Conservation (phyloP, 2,113 vertebrate species). For the Melanostigma gelatinosum region DNA sequence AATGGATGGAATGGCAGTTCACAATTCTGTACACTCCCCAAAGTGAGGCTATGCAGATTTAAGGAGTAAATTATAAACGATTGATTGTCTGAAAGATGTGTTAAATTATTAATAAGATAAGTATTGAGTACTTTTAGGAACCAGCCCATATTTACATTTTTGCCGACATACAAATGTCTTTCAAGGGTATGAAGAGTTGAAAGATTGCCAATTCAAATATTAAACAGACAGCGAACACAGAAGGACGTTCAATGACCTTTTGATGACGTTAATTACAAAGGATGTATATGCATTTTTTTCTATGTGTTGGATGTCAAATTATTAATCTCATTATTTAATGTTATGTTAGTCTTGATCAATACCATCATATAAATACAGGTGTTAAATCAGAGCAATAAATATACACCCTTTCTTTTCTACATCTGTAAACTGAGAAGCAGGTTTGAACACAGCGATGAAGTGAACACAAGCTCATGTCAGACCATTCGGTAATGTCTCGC, state of each 20-base stretch:
- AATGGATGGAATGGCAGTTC: not conserved
- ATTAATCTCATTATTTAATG: not conserved
- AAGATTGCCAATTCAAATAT: slow-evolving; percentile 28
- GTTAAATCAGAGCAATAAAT: slow-evolving; percentile 31
- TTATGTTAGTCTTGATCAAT: not conserved
- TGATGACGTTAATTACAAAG: not conserved
- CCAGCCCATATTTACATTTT: not conserved
- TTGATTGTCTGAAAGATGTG: slow-evolving; percentile 7
- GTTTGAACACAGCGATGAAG: not conserved
- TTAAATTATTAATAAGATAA: not conserved
- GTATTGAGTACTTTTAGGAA: not conserved
- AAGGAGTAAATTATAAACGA: not conserved
- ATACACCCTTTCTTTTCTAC: slow-evolving; percentile 30
- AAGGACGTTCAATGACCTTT: not conserved
- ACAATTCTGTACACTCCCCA: not conserved
- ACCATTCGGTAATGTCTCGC: not conserved
- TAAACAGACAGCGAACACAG: slow-evolving; percentile 18
- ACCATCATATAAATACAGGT: not conserved
- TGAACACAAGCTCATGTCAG: not conserved
- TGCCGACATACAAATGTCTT: not conserved
- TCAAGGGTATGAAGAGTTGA: not conserved
- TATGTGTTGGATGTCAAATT: not conserved
- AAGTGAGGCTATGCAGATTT: slow-evolving; percentile 9
- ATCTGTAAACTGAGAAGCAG: not conserved
- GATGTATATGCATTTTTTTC: not conserved